Evolutionary conservation across 2,888 invertebrate genomes (phyloP).

Genomic region (Calameuta pallipes): DNA sequence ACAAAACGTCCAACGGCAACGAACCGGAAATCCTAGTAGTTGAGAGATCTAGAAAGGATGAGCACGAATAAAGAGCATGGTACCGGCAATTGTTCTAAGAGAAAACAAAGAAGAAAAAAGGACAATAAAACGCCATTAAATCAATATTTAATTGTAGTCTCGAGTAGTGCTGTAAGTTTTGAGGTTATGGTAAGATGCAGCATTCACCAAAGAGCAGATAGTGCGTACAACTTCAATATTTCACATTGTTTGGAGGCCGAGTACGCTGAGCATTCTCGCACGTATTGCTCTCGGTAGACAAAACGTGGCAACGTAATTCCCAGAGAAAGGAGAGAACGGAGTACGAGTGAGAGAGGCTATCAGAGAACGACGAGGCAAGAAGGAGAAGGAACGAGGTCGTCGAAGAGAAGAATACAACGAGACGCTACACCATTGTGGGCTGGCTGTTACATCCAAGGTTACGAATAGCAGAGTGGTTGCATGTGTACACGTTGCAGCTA

Average conservation of each 20-base stretch:
- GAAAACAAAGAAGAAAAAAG: background rate
- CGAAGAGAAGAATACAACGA: constrained; percentile 27
- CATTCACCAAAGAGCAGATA: background rate
- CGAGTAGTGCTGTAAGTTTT: background rate
- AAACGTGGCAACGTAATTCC: background rate
- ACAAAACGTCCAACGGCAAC: background rate
- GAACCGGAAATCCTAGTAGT: background rate
- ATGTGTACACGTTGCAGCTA: constrained; percentile 8
- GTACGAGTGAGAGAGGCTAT: background rate
- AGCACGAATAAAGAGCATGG: background rate
- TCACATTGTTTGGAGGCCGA: background rate
- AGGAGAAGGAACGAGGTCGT: constrained; percentile 25
- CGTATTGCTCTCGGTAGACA: constrained; percentile 5
- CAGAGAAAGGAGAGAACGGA: background rate
- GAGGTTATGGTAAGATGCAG: background rate
- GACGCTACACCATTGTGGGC: constrained; percentile 38
- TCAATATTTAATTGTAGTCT: too few relatives aligned
- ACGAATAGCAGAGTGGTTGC: constrained; percentile 28
- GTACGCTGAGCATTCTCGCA: background rate
- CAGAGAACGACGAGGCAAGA: constrained; percentile 1
- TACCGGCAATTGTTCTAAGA: background rate
- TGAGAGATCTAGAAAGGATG: background rate
- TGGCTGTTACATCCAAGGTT: constrained; percentile 49
- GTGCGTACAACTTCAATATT: background rate
- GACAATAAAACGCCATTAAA: background rate